phyloP scores from a whole-genome alignment of 2,888 invertebrate genomes.

The Branchipolynoe longqiensis region DNA sequence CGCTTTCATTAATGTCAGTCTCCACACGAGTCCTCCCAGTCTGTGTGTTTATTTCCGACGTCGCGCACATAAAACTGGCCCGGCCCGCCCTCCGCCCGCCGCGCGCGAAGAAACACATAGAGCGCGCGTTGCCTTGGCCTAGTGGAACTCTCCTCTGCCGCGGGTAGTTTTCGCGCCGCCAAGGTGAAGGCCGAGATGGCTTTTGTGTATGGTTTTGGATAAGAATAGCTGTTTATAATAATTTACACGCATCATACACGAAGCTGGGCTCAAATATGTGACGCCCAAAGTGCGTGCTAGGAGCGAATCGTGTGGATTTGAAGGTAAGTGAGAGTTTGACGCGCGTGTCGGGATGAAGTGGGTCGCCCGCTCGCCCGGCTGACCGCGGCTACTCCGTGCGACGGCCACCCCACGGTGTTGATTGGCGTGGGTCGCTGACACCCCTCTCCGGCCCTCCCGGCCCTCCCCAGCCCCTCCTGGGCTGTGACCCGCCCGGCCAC shows the following conservation, averaged over 20 bases:
- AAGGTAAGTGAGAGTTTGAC: conserved; percentile 10
- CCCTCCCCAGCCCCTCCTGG: neutral
- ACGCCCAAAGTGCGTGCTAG: conserved; percentile 30
- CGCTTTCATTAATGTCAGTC: no score
- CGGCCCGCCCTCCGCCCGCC: no score
- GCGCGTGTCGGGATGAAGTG: neutral
- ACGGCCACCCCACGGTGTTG: neutral
- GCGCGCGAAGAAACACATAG: conserved; percentile 16
- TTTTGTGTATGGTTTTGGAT: conserved; percentile 58
- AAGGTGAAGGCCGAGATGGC: conserved; percentile 53
- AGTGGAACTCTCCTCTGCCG: conserved; percentile 34
- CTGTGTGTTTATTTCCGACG: no score
- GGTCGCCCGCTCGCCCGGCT: neutral
- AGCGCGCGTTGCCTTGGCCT: neutral
- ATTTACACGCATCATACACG: conserved; percentile 58
- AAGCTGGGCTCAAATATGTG: conserved; percentile 54
- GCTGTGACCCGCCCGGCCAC: neutral
- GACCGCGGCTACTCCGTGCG: neutral
- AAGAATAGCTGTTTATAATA: conserved; percentile 58
- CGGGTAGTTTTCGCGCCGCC: neutral
- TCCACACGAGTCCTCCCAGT: no score
- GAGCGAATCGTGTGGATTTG: neutral
- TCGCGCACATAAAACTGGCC: no score
- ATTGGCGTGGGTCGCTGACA: conserved; percentile 44
- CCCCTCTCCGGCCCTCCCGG: neutral